Conservation (phyloP, 64 coral and sea anemone genomes). For the Astreopora myriophthalma region DNA sequence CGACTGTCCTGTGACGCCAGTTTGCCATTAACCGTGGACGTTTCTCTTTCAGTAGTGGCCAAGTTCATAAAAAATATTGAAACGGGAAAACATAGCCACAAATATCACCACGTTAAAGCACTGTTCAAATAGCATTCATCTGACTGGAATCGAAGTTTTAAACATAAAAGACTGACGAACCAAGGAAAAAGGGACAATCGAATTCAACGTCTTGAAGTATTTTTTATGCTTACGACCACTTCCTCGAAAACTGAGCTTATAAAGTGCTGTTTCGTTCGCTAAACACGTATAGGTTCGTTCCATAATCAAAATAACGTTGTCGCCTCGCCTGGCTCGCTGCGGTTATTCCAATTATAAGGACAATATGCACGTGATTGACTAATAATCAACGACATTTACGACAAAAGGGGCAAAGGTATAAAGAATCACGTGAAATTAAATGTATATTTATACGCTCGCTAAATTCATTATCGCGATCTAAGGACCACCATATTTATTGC, state of each 20-base stretch:
- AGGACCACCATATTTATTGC: neutral
- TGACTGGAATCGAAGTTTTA: neutral
- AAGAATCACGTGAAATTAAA: slow-evolving; percentile 6
- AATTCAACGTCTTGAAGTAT: neutral
- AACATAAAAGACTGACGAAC: neutral
- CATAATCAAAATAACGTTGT: neutral
- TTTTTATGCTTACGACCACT: neutral
- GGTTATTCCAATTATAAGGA: neutral
- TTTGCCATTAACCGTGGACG: neutral
- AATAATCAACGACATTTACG: neutral
- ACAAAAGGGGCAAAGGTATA: neutral
- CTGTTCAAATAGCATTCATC: neutral
- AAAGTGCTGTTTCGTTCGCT: neutral
- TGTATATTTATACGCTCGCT: neutral
- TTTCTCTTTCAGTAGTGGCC: neutral
- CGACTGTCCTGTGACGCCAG: neutral
- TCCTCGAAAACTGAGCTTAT: neutral
- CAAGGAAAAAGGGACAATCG: neutral
- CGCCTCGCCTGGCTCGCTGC: no score
- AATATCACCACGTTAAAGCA: neutral
- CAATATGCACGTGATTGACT: neutral
- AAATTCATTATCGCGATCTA: neutral
- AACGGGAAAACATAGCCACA: neutral
- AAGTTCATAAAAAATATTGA: neutral
- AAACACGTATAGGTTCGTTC: neutral